A percentile compares a stretch with the other conserved stretches of the same genome.
Conservation (phyloP, 2,113 vertebrate species). For the Catharus fuscescens region DNA sequence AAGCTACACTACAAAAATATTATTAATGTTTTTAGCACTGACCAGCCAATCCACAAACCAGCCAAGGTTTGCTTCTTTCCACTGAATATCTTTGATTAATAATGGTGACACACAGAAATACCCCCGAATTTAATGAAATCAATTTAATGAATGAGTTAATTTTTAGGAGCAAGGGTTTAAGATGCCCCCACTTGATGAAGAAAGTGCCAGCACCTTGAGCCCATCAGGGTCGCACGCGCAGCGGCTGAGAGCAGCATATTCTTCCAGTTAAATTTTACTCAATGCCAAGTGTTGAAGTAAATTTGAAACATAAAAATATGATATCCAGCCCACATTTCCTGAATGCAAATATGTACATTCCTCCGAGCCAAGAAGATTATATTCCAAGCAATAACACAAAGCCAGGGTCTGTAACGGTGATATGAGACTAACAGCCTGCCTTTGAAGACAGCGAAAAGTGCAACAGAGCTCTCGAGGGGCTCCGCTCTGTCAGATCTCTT, state of each 20-base stretch:
- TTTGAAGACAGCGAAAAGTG: slow-evolving; percentile 67
- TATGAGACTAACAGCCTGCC: slow-evolving; percentile 49
- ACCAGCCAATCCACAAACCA: background rate
- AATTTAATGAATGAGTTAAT: background rate
- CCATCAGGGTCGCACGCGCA: background rate
- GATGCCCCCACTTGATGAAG: fast-evolving
- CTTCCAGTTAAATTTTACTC: slow-evolving; percentile 36
- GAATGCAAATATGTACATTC: slow-evolving; percentile 69
- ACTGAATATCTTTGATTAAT: fast-evolving
- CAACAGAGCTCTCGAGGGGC: slow-evolving; percentile 60
- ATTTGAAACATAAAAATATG: slow-evolving; percentile 55
- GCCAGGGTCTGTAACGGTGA: slow-evolving; percentile 61
- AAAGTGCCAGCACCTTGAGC: background rate
- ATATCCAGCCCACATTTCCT: slow-evolving; percentile 58
- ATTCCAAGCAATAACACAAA: slow-evolving; percentile 59
- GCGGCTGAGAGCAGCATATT: background rate
- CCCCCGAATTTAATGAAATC: background rate
- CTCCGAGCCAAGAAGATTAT: slow-evolving; percentile 58
- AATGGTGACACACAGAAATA: background rate
- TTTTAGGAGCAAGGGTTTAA: background rate
- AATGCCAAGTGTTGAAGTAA: slow-evolving; percentile 25
- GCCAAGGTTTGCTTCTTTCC: background rate
- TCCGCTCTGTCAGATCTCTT: slow-evolving; percentile 55
- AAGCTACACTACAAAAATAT: background rate
- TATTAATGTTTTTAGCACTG: background rate